Conservation (phyloP, 2,797 vertebrate species). For the Coregonus ussuriensis region DNA sequence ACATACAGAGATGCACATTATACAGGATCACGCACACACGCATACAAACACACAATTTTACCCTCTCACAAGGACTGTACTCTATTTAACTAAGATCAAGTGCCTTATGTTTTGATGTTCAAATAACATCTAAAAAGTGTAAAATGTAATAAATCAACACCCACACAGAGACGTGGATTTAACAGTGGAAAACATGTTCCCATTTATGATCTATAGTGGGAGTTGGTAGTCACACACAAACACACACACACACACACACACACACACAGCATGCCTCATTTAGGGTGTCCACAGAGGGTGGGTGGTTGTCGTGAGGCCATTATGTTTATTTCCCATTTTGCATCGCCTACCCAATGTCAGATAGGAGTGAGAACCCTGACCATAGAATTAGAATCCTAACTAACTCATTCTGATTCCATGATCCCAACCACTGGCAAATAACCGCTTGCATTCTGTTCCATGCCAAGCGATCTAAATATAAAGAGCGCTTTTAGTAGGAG, state of each 20-base stretch:
- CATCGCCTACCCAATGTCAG: conserved; percentile 41
- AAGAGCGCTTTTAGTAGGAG: conserved; percentile 65
- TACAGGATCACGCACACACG: neutral
- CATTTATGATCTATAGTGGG: conserved; percentile 24
- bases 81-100: conserved; percentile 55
- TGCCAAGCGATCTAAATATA: conserved; percentile 62
- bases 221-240: conserved; percentile 28
- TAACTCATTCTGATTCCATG: conserved; percentile 52
- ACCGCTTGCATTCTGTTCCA: conserved; percentile 48
- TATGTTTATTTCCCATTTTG: conserved; percentile 59
- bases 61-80: neutral
- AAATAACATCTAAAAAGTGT: conserved; percentile 47
- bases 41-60: too few species aligned
- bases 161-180: conserved; percentile 32
- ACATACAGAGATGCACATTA: neutral
- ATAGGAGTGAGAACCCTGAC: conserved; percentile 61
- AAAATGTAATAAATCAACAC: conserved; percentile 38
- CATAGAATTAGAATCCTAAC: conserved; percentile 59
- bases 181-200: conserved; percentile 20
- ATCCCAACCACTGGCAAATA: conserved; percentile 57
- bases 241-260: conserved; percentile 23
- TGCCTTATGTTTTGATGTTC: conserved; percentile 32
- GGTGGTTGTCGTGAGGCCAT: conserved; percentile 30
- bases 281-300: conserved; percentile 67
- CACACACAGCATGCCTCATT: conserved; percentile 35